phyloP scores from a whole-genome alignment of 2,888 invertebrate species.

The Lasioglossum morio region DNA sequence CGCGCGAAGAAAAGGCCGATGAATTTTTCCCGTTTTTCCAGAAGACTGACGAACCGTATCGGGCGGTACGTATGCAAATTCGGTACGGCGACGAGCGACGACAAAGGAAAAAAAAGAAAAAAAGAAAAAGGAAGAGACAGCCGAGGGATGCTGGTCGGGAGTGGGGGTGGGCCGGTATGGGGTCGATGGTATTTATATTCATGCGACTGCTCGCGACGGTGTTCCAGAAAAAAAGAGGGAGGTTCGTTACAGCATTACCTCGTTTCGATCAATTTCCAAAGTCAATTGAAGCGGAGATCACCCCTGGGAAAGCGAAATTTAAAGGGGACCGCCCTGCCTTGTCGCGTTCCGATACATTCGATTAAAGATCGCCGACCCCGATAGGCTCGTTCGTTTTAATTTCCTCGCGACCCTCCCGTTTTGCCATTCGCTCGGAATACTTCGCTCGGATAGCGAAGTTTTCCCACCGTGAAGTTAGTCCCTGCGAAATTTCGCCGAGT shows the following conservation, averaged over 20 bases:
- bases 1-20: conserved; percentile 9
- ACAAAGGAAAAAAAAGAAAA: background rate
- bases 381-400: conserved; percentile 39
- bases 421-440: background rate
- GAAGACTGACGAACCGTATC: conserved; percentile 39
- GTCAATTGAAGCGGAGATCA: conserved; percentile 68
- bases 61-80: conserved; percentile 50
- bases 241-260: conserved; percentile 70
- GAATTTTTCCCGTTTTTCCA: conserved; percentile 32
- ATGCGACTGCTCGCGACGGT: conserved; percentile 58
- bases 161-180: too few relatives aligned
- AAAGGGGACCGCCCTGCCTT: conserved; percentile 37
- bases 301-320: conserved; percentile 56
- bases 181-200: conserved; percentile 61
- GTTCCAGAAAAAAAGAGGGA: conserved; percentile 44
- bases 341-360: conserved; percentile 46
- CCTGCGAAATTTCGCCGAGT: background rate
- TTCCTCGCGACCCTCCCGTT: background rate
- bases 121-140: background rate
- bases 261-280: conserved; percentile 73
- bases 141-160: background rate
- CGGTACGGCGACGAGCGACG: conserved; percentile 5
- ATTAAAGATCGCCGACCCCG: conserved; percentile 29
- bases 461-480: background rate
- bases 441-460: background rate